phyloP scores from a whole-genome alignment of 1,140 invertebrate species.

The Drosophila nikananu region DNA sequence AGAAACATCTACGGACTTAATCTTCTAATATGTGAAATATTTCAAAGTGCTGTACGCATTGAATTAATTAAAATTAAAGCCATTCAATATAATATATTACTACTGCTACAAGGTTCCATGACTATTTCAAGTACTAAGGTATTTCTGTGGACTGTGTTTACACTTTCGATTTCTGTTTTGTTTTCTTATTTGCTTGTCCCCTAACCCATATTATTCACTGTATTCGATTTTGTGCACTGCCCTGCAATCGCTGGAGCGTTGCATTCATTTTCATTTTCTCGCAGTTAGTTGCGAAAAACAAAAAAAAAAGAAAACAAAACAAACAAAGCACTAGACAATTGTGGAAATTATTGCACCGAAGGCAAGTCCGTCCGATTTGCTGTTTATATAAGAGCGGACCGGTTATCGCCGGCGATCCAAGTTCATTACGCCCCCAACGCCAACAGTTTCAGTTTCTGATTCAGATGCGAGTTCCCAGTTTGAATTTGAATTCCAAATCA shows the following conservation, averaged over 20 bases:
- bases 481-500: neutral
- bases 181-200: neutral
- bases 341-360: slow-evolving; percentile 31
- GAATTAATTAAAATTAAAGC: neutral
- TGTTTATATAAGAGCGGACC: slow-evolving; percentile 50
- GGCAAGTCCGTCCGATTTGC: slow-evolving; percentile 17
- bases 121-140: neutral
- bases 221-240: slow-evolving; percentile 39
- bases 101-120: neutral
- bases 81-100: neutral
- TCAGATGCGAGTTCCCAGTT: neutral
- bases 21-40: too few relatives aligned
- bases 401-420: slow-evolving; percentile 70
- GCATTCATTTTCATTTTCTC: slow-evolving; percentile 51
- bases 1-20: neutral
- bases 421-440: slow-evolving; percentile 69
- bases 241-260: slow-evolving; percentile 51
- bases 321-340: slow-evolving; percentile 19
- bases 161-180: slow-evolving; percentile 25
- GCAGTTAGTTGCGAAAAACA: slow-evolving; percentile 43
- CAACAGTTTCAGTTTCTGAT: neutral
- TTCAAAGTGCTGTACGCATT: too few relatives aligned
- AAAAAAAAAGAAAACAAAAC: slow-evolving; percentile 14
- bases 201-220: slow-evolving; percentile 24
- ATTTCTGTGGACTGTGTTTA: neutral